Conservation (phyloP, 2,888 invertebrate species). For the Protodeltote pygarga region DNA sequence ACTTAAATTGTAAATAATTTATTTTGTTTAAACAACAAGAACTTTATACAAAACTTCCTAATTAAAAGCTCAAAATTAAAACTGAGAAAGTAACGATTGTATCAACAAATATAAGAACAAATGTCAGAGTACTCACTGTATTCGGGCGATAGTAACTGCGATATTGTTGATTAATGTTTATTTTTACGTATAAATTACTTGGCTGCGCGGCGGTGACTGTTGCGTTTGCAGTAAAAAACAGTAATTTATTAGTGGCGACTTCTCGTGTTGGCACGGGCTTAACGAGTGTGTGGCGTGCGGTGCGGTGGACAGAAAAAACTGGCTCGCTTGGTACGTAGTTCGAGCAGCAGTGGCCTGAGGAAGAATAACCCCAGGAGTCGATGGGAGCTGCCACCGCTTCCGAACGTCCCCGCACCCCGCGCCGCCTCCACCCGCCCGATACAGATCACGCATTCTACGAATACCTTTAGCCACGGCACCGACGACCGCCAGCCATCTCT, state of each 20-base stretch:
- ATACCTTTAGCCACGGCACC: conserved; percentile 83
- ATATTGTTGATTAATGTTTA: conserved; percentile 83
- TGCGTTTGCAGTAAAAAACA: conserved; percentile 84
- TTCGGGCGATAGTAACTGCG: conserved; percentile 80
- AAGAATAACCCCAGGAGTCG: conserved; percentile 88
- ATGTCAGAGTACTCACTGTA: conserved; percentile 81
- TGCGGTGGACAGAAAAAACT: conserved; percentile 89
- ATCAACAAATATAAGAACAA: conserved; percentile 67
- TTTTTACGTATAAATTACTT: conserved; percentile 85
- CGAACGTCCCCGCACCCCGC: conserved; percentile 82
- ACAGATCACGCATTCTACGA: conserved; percentile 87
- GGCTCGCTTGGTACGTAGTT: conserved; percentile 85
- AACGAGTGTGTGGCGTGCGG: conserved; percentile 88
- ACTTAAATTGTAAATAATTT: conserved; percentile 6
- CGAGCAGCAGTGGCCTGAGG: conserved; percentile 87
- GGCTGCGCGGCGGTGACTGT: conserved; percentile 86
- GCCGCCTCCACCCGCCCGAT: conserved; percentile 79
- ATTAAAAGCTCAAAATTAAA: conserved; percentile 29
- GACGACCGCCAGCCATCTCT: conserved; percentile 79
- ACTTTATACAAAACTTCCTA: background rate
- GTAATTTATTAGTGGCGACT: conserved; percentile 88
- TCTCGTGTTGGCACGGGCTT: conserved; percentile 89
- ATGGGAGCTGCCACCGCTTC: conserved; percentile 87
- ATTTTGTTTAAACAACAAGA: conserved; percentile 5
- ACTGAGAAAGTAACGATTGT: conserved; percentile 71